Conservation (phyloP, 1,140 invertebrate species). For the Pararge aegeria region DNA sequence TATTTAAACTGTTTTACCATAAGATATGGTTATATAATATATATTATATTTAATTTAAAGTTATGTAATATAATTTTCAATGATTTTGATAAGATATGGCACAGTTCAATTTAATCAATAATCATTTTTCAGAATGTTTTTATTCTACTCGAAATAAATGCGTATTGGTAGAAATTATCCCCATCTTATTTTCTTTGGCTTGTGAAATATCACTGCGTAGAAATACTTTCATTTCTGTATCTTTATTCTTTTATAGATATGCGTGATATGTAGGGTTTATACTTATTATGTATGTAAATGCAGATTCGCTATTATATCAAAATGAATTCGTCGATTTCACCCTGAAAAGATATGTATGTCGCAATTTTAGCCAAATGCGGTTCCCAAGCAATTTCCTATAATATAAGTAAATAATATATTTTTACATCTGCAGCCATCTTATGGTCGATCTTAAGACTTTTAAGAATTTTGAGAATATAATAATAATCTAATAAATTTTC, state of each 20-base stretch:
- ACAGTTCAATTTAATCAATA: slow-evolving; percentile 45
- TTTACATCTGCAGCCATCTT: slow-evolving; percentile 76
- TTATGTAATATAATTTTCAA: slow-evolving; percentile 3
- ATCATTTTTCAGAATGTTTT: slow-evolving; percentile 49
- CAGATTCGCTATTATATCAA: slow-evolving; percentile 41
- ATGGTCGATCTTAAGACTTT: slow-evolving; percentile 74
- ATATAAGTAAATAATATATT: slow-evolving; percentile 76
- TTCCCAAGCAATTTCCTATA: slow-evolving; percentile 70
- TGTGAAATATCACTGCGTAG: slow-evolving; percentile 74
- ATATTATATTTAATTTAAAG: slow-evolving; percentile 9
- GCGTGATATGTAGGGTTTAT: slow-evolving; percentile 67
- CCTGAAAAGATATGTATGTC: slow-evolving; percentile 71
- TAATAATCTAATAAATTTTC: slow-evolving; percentile 78
- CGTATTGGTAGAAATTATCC: slow-evolving; percentile 56
- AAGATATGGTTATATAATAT: slow-evolving; percentile 3
- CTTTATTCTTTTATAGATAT: slow-evolving; percentile 43
- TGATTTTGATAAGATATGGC: slow-evolving; percentile 54
- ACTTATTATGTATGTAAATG: slow-evolving; percentile 35
- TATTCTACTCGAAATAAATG: slow-evolving; percentile 60
- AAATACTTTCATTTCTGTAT: slow-evolving; percentile 54
- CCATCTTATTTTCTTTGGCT: slow-evolving; percentile 70
- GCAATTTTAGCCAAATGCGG: slow-evolving; percentile 50
- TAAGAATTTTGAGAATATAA: slow-evolving; percentile 68
- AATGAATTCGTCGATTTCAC: slow-evolving; percentile 49
- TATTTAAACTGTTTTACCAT: neutral